Base-by-base conservation (phyloP, 2,797 vertebrate species). In the Sebastes paucispinis region DNA sequence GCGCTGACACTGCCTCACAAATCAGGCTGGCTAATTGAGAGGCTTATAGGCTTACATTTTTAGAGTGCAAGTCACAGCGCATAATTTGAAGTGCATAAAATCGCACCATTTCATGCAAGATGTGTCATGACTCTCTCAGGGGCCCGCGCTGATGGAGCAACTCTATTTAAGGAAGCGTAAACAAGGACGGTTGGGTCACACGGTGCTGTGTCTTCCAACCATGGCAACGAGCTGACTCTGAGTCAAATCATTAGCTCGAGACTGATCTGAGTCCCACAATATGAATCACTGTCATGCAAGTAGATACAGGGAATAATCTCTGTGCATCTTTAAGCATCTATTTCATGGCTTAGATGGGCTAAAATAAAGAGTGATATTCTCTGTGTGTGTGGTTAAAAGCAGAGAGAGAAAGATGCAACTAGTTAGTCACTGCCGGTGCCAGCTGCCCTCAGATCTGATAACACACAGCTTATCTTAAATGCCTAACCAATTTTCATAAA, bases 111-210 rank as follows among this genome's bases (percentile, higher is more conserved):
- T 80, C 60, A 69, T 70, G 86, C 69, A 47, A 81, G 82, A 87
- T 72, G 87, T 83, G 83, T 83, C 82, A 86, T 55, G 82, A 80
- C 69, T 79, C 81, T 90, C 87, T 79, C 71, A 60, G 80, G 78
- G 70, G 82, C 82, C 82, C 14, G 24, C 1, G 24, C 77, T 82
- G 88, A 86, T 47, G 29, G 80, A 91, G 79, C 67, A 59, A 36
- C 57, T 87, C 88, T 84, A 91, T 92, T 91, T 90, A 64, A 4
- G 75, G 88, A 78, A 18, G 11, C 11, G 29, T 77, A 84, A 82
- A 89, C 47, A 72, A 67, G 36, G 34, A 34, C 12, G 76, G 32
- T 39, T 73, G 80, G 36, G 60, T 84, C 34, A 71, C 67, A 55
- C 29, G 77, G 52, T 52, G 52, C 29, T 27, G 59, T 25, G 55